Base-by-base conservation (phyloP, 2,797 vertebrate species). In the Synaphobranchus kaupii region DNA sequence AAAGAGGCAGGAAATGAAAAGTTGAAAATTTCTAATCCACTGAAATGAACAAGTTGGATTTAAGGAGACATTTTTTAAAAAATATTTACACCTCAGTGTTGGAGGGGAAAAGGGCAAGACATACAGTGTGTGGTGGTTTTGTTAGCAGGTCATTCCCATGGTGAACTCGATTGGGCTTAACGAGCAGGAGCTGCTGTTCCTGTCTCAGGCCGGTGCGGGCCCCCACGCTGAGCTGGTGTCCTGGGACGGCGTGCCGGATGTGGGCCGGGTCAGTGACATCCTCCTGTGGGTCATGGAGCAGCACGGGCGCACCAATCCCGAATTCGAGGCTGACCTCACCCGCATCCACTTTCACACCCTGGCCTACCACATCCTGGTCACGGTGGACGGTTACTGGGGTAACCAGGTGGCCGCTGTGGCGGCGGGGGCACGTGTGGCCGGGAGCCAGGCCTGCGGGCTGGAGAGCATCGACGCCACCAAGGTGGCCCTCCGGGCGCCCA, bases 331-430 rank as follows among this genome's bases (percentile, higher is more conserved):
- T 0, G 96, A 98, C 80, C 96, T 99, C 47, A 99, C 97, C 0
- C 96, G 99, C 20, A 95, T 99, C 90, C 99, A 99, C 92, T 99
- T 99, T 94, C 99, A 99, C 95, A 99, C 99, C 0, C 94, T 99
- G 92, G 97, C 97, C 66, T 99, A 99, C 89, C 99, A 99, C 90
- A 93, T 99, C 90, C 93, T 99, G 28, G 99, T 90, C 3, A 99
- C 98, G 0, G 97, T 99, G 92, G 97, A 99, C 0, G 98, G 97
- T 0, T 95, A 97, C 94, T 99, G 99, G 99, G 96, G 90, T 85
- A 99, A 99, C 94, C 98, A 99, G 94, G 95, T 90, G 0, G 95
- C 98, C 0, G 97, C 98, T 0, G 98, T 99, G 92, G 97, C 97
- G 0, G 98, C 98, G 0, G 99, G 99, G 0, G 98, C 99, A 0